A percentile compares a stretch with the other conserved stretches of the same genome.
Conservation (phyloP, 2,797 vertebrate genomes). For the Sparidentex hasta region DNA sequence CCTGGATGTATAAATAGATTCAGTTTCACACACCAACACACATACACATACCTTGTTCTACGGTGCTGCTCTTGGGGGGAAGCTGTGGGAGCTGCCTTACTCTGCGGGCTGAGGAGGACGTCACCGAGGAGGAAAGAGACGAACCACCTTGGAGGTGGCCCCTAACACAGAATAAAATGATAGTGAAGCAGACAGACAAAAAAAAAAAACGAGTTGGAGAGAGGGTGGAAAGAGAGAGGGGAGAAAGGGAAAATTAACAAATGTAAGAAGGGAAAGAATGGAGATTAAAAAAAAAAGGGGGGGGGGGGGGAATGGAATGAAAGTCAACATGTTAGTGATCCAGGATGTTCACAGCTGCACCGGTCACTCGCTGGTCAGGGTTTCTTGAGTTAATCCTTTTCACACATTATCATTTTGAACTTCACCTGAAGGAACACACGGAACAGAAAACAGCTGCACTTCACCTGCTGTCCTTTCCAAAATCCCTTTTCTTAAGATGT, state of each 20-base stretch:
- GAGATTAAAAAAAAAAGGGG: conserved; percentile 5
- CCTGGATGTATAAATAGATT: not conserved
- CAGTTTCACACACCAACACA: conserved; percentile 40
- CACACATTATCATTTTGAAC: not conserved
- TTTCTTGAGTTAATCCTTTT: not conserved
- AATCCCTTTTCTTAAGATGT: not conserved
- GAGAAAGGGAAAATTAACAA: conserved; percentile 38
- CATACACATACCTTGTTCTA: conserved; percentile 92
- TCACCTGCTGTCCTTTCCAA: not conserved
- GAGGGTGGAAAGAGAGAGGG: not conserved
- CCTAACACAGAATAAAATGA: conserved; percentile 78
- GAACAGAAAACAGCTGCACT: not conserved
- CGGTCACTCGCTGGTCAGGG: not conserved
- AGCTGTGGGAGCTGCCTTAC: conserved; percentile 97
- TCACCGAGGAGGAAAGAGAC: conserved; percentile 88
- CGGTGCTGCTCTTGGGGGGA: conserved; percentile 93
- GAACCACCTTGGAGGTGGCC: conserved; percentile 89
- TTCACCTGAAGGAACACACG: conserved; percentile 17
- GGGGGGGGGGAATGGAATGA: conserved; percentile 19
- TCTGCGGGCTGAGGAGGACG: conserved; percentile 88
- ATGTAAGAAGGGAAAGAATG: conserved; percentile 14
- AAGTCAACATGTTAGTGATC: conserved; percentile 17
- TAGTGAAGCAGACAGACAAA: conserved; percentile 16
- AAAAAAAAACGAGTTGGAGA: not conserved
- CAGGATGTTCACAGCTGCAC: not conserved